Evolutionary conservation across 2,113 vertebrate species (phyloP), one percentile per base, ranked within the genome.

Genomic region (Gasterosteus aculeatus): DNA sequence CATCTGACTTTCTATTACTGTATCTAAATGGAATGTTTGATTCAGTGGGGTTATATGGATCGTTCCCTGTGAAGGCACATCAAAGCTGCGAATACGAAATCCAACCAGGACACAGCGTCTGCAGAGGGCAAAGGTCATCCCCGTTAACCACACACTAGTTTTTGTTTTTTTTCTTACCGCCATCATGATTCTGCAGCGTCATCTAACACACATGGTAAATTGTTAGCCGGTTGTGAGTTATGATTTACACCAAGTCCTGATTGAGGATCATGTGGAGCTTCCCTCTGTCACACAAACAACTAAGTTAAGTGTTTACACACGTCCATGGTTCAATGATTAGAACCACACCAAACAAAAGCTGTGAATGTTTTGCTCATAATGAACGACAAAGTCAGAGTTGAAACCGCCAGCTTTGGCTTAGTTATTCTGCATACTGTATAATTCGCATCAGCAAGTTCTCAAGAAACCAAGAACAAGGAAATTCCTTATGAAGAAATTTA

Each of bases 371-470:
- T 68, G 39, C 70, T 76, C 71, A 74, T 65, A 75, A 65, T 78
- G 16, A 78, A 0, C 15, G 68, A 80, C 82, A 77, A 54, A 82
- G 80, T 85, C 72, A 18, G 44, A 83, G 70, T 71, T 81, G 67
- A 69, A 82, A 72, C 42, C 70, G 67, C 35, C 57, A 61, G 61
- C 72, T 60, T 63, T 7, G 41, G 29, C 31, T 70, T 33, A 71
- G 29, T 73, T 71, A 68, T 26, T 54, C 57, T 46, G 66, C 51
- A 14, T 78, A 57, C 44, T 61, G 53, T 69, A 59, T 83, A 49
- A 47, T 74, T 77, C 18, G 11, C 54, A 74, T 85, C 73, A 82
- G 86, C 65, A 75, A 77, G 66, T 68, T 86, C 69, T 63, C 44
- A 58, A 72, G 61, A 78, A 77, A 72, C 0, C 54, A 26, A 53